A percentile compares a stretch with the other conserved stretches of the same genome.
phyloP scores from a whole-genome alignment of 2,888 invertebrate species.

The Resseliella maxima region DNA sequence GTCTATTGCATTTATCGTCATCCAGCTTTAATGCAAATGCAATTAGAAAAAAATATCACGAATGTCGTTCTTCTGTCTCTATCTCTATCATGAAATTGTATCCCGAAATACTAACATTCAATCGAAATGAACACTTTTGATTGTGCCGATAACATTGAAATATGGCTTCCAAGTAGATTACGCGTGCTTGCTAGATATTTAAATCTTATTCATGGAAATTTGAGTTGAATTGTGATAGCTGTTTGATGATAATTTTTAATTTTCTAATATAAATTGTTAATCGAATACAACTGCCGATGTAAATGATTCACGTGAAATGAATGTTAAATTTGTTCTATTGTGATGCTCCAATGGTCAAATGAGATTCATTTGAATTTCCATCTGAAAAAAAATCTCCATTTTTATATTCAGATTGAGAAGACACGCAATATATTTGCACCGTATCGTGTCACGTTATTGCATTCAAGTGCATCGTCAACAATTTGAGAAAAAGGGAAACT shows the following conservation, averaged over 20 bases:
- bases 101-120: background rate
- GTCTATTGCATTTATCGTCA: constrained; percentile 15
- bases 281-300: background rate
- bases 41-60: constrained; percentile 37
- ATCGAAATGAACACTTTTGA: background rate
- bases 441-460: background rate
- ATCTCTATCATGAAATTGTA: background rate
- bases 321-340: background rate
- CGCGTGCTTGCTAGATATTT: background rate
- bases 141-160: background rate
- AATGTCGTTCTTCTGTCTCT: constrained; percentile 14
- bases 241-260: background rate
- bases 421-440: background rate
- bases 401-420: background rate
- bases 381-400: background rate
- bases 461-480: background rate
- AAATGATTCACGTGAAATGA: background rate
- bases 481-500: background rate
- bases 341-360: background rate
- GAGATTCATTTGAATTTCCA: background rate
- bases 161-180: background rate
- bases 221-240: background rate
- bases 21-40: constrained; percentile 31
- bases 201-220: background rate
- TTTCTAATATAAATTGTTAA: background rate